Base-by-base conservation (phyloP, 2,888 invertebrate species). In the Conus canariensis region DNA sequence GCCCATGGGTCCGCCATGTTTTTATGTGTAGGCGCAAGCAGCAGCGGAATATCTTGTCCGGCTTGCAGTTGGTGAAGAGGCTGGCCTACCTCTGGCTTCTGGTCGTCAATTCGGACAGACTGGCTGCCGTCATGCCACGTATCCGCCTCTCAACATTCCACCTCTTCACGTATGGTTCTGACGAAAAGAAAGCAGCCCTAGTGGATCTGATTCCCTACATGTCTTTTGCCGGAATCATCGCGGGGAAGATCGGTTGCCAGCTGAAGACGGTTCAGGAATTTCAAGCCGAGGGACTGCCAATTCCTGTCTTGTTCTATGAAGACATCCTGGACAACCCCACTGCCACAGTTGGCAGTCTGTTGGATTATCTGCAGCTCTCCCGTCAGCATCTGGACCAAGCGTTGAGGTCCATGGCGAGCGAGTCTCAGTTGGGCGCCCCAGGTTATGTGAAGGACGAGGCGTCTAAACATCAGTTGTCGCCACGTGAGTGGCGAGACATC, bases 21-120 rank as follows among this genome's bases (percentile, higher is more conserved):
- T 93, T 93, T 77, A 90, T 93, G 58, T 93, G 93, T 89, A 25
- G 94, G 16, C 91, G 93, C 86, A 10, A 64, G 64, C 16, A 70
- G 7, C 8, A 19, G 90, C 91, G 30, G 30, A 91, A 16, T 90
- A 16, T 90, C 91, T 14, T 92, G 91, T 4, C 87, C 92, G 14
- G 90, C 45, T 45, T 45, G 45, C 45, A 91, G 16, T 93, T 93
- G 3, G 90, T 90, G 56, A 91, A 91, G 19, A 88, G 89, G 0
- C 16, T 92, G 9, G 86, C 91, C 80, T 83, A 80, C 1, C 90
- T 90, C 3, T 70, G 90, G 5, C 87, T 92, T 85, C 89, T 88
- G 45, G 19, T 92, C 22, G 90, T 91, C 25, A 89, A 92, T 88
- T 91, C 70, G 60, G 91, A 91, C 80, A 22, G 87, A 4, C 88